These are phyloP conservation scores for Noctua comes DNA, from an alignment of 2,888 invertebrate genomes.

Conservation along the genomic window DNA sequence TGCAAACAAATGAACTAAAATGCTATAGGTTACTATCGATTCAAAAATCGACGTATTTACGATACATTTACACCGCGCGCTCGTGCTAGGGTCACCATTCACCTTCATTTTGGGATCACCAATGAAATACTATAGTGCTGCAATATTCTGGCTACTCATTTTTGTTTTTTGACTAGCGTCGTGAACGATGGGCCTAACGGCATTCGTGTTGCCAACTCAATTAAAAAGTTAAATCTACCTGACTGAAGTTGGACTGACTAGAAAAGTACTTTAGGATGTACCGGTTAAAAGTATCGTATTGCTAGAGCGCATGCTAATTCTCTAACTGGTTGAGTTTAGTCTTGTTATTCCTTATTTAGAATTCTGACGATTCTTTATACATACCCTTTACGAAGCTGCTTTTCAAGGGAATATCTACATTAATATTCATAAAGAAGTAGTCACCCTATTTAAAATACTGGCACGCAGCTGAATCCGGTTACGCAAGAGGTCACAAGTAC, in stretches of 20 bases:
- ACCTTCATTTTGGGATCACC: too few species aligned
- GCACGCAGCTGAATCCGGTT: too few species aligned
- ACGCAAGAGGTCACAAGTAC: too few species aligned
- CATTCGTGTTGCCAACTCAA: constrained; percentile 72
- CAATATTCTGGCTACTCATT: neutral
- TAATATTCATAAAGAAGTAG: neutral
- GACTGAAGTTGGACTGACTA: constrained; percentile 36
- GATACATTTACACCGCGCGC: too few species aligned
- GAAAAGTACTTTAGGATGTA: constrained; percentile 26
- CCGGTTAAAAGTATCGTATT: constrained; percentile 22
- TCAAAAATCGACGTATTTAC: too few species aligned
- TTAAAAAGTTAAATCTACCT: constrained; percentile 74
- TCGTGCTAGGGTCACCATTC: too few species aligned
- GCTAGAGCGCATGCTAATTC: constrained; percentile 25
- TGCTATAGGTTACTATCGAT: too few species aligned
- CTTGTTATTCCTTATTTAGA: neutral
- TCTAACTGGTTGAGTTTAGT: neutral
- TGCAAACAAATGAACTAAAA: too few species aligned
- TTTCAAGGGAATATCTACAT: neutral
- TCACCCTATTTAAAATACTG: neutral
- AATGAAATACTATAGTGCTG: neutral
- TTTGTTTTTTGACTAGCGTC: neutral
- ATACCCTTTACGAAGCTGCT: neutral
- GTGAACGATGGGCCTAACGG: constrained; percentile 37
- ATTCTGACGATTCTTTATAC: neutral